Base-by-base conservation (phyloP, 2,888 invertebrate genomes). In the Trachelus iudaicus region DNA sequence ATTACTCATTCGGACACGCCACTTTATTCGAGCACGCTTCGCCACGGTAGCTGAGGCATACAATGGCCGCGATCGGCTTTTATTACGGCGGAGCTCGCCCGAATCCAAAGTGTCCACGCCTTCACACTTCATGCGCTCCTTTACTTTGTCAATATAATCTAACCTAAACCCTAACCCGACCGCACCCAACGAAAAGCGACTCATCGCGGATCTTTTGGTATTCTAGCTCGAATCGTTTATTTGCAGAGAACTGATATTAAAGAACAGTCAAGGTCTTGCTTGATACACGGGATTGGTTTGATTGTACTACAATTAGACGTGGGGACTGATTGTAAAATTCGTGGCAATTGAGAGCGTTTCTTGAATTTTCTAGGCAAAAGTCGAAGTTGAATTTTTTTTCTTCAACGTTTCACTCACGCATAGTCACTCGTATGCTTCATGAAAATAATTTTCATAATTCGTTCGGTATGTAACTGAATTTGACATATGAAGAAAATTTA, bases 1-100 rank as follows among this genome's bases (percentile, higher is more conserved):
- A 89, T 90, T 90, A 89, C 89, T 89, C 89, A 89, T 89, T 89
- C 89, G 85, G 89, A 87, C 89, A 88, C 90, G 89, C 88, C 87
- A 87, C 88, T 89, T 89, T 89, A 88, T 90, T 86, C 88, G 85
- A 82, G 82, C 78, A 81, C 78, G 80, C 80, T 79, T 30, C 35
- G 37, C 74, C 74, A 74, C 84, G 81, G 86, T 85, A 85, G 86
- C 87, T 69, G 81, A 79, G 75, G 77, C 83, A 84, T 80, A 83
- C 84, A 85, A 85, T 85, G 87, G 86, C 83, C 80, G 85, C 82
- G 81, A 85, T 84, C 81, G 31, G 71, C 71, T 31, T 33, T 71
- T 34, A 34, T 33, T 34, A 31, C 71, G 12, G 71, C 33, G 31
- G 71, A 34, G 71, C 71, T 31, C 71, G 56, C 56, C 56, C 56